Evolutionary conservation across 2,797 vertebrate species (phyloP).

Genomic region (Vultur gryphus): DNA sequence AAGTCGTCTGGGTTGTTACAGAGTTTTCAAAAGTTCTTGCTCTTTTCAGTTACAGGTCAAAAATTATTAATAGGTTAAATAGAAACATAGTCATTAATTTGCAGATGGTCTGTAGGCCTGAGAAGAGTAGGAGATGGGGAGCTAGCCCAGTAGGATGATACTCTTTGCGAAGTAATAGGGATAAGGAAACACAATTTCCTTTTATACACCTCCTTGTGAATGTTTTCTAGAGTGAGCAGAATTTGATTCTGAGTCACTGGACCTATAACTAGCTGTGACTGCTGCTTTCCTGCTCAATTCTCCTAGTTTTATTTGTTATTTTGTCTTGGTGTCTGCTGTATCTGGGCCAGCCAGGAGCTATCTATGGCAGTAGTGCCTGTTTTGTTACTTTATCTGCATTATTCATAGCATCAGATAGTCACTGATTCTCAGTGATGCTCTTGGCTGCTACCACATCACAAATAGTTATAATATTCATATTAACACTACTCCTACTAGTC

Average conservation of each 20-base stretch:
- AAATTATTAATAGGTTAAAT: background rate
- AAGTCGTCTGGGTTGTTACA: background rate
- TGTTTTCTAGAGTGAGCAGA: background rate
- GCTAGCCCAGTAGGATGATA: background rate
- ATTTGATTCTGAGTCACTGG: background rate
- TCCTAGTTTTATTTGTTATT: background rate
- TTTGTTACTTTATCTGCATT: background rate
- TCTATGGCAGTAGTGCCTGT: background rate
- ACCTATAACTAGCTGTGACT: background rate
- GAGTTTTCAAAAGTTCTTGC: background rate
- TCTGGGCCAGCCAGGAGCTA: background rate
- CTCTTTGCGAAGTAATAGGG: background rate
- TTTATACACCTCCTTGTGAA: background rate
- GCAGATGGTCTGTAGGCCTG: background rate
- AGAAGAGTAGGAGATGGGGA: background rate
- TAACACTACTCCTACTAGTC: background rate
- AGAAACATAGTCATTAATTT: background rate
- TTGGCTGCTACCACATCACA: background rate
- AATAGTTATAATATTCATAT: background rate
- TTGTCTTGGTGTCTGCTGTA: background rate
- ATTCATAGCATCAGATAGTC: background rate
- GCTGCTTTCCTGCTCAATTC: background rate
- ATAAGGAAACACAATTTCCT: background rate
- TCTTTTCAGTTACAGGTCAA: background rate
- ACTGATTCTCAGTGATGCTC: background rate